Percentiles rank a stretch among this genome's conserved stretches.
Evolutionary conservation across 37 sponge, comb jelly and placozoan species (phyloP).

Genomic region (Aphrocallistes beatrix): DNA sequence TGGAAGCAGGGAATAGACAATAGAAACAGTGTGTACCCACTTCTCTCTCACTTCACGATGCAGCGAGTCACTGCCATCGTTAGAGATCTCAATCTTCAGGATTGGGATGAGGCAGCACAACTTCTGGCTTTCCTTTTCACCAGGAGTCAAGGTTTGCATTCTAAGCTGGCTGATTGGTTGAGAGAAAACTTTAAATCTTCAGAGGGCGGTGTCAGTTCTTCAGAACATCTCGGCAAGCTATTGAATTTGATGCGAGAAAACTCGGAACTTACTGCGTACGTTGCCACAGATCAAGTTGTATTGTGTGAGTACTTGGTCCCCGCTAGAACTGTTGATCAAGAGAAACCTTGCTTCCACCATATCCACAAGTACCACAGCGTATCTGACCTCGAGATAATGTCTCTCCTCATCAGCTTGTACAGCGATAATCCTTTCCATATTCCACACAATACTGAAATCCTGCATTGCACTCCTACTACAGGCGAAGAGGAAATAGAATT

Average conservation of each 20-base stretch:
- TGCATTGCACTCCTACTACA: background rate
- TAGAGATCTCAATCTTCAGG: background rate
- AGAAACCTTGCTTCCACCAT: background rate
- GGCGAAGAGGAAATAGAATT: constrained; percentile 10
- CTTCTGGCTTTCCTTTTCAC: background rate
- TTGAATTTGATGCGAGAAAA: background rate
- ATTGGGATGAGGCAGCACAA: background rate
- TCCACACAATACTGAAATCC: background rate
- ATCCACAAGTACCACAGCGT: constrained; percentile 8
- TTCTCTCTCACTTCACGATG: background rate
- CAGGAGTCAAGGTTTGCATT: background rate
- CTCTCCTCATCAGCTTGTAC: background rate
- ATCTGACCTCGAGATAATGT: constrained; percentile 3
- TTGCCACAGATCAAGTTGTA: background rate
- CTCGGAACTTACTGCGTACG: background rate
- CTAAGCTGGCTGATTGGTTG: background rate
- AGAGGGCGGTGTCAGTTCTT: background rate
- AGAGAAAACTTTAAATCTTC: background rate
- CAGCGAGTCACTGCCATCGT: background rate
- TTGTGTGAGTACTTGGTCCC: background rate
- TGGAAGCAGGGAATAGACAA: constrained; percentile 6
- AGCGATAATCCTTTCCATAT: background rate
- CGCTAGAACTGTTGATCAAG: background rate
- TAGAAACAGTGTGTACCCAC: background rate
- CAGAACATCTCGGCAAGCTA: background rate